Evolutionary conservation across 2,113 vertebrate genomes (phyloP).

Genomic region (Monarcha castaneiventris): DNA sequence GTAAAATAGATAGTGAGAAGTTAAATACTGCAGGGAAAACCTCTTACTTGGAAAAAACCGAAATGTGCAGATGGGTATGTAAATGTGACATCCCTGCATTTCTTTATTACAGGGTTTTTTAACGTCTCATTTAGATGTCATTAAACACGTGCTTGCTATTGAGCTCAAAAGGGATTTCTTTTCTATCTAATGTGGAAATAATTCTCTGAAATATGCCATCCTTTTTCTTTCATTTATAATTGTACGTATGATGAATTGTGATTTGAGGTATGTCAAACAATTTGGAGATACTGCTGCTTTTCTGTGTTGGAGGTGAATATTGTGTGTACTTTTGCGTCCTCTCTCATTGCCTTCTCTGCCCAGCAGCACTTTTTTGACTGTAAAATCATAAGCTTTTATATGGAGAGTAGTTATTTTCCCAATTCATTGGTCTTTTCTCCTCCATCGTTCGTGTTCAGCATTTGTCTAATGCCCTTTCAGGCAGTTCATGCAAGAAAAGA

Average conservation of each 20-base stretch:
- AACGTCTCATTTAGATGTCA: not conserved
- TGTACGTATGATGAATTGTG: not conserved
- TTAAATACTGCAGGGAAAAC: not conserved
- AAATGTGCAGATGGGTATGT: not conserved
- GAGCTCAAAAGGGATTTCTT: not conserved
- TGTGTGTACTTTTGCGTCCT: not conserved
- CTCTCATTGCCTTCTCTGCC: not conserved
- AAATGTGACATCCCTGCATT: not conserved
- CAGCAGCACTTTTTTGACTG: not conserved
- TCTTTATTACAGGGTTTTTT: not conserved
- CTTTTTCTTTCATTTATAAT: not conserved
- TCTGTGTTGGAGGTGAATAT: not conserved
- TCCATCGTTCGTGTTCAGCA: fast-evolving
- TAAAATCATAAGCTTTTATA: not conserved
- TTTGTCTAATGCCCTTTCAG: not conserved
- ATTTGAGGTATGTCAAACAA: not conserved
- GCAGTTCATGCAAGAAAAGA: not conserved
- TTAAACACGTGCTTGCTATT: not conserved
- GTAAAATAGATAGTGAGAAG: not conserved
- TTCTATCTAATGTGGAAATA: not conserved
- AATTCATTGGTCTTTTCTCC: not conserved
- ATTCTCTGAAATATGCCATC: not conserved
- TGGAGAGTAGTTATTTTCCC: not conserved
- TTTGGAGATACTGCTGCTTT: not conserved
- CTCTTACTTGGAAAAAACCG: not conserved